A percentile compares a stretch with the other conserved stretches of the same genome.
phyloP scores from a whole-genome alignment of 2,888 invertebrate genomes.

The Lottia gigantea region DNA sequence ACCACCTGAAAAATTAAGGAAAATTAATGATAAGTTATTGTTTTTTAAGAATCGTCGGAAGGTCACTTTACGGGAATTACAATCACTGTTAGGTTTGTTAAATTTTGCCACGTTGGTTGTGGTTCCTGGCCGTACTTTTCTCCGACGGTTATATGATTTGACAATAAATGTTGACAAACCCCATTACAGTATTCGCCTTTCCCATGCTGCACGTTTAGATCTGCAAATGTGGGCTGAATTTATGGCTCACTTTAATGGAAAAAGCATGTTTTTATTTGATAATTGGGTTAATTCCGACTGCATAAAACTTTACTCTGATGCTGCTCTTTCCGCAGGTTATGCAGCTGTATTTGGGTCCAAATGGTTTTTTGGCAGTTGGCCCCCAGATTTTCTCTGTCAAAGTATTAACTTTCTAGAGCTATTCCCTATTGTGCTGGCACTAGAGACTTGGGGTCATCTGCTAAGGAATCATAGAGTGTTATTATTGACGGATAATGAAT shows the following conservation, averaged over 20 bases:
- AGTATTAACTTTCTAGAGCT: slow-evolving; percentile 3
- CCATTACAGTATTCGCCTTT: too few relatives aligned
- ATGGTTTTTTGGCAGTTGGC: slow-evolving; percentile 8
- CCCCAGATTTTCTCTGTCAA: background rate
- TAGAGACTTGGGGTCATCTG: background rate
- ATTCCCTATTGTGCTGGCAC: background rate
- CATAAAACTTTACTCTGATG: slow-evolving; percentile 7
- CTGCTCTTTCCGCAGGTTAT: background rate
- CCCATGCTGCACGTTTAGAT: too few relatives aligned
- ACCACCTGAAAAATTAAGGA: too few relatives aligned
- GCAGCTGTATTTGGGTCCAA: background rate
- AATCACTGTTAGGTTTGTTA: too few relatives aligned
- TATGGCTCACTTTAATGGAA: too few relatives aligned
- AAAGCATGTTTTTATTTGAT: background rate
- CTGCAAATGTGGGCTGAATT: background rate
- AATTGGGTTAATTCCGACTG: background rate
- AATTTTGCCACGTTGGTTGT: too few relatives aligned
- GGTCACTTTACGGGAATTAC: too few relatives aligned
- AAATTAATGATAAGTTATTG: too few relatives aligned
- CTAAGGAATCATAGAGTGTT: background rate
- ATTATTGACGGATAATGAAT: slow-evolving; percentile 5
- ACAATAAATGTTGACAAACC: too few relatives aligned
- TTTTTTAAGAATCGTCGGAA: too few relatives aligned
- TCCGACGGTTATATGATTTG: too few relatives aligned
- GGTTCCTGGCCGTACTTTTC: too few relatives aligned